phyloP scores from a whole-genome alignment of 2,888 invertebrate genomes.

The Leptinotarsa rubiginosa region DNA sequence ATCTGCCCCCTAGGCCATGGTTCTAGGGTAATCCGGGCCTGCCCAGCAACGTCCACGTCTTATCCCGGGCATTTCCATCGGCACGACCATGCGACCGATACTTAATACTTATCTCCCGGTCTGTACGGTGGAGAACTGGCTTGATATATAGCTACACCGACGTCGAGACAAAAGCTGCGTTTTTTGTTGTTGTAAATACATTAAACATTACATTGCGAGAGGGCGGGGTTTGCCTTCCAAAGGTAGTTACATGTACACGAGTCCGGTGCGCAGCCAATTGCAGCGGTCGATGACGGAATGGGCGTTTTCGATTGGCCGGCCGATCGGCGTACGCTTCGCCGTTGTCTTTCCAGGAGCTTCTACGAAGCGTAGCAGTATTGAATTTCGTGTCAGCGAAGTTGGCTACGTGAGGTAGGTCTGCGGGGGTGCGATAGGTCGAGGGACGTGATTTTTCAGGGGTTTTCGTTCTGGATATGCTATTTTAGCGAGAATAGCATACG shows the following conservation, averaged over 20 bases:
- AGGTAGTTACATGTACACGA: slow-evolving; percentile 59
- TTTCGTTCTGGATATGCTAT: no score
- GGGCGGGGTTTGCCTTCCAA: slow-evolving; percentile 58
- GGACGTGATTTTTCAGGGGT: no score
- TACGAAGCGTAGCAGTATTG: slow-evolving; percentile 9
- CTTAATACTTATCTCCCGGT: slow-evolving; percentile 37
- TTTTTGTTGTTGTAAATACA: slow-evolving; percentile 63
- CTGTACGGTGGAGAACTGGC: slow-evolving; percentile 40
- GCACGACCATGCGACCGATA: slow-evolving; percentile 24
- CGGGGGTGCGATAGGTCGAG: not conserved
- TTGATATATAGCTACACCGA: slow-evolving; percentile 58
- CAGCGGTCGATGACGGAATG: slow-evolving; percentile 32
- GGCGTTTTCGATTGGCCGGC: slow-evolving; percentile 48
- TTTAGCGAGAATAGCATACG: no score
- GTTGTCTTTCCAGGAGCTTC: not conserved
- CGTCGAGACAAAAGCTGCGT: slow-evolving; percentile 61
- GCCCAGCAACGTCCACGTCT: not conserved
- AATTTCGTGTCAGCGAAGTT: slow-evolving; percentile 10
- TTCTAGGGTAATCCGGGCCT: not conserved
- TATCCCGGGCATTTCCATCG: slow-evolving; percentile 16
- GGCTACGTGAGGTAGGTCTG: slow-evolving; percentile 15
- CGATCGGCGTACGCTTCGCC: not conserved
- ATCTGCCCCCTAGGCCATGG: no score
- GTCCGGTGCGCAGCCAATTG: slow-evolving; percentile 52
- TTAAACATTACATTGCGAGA: slow-evolving; percentile 63